Conservation (phyloP, 2,888 invertebrate genomes). For the Salpingus planirostris region DNA sequence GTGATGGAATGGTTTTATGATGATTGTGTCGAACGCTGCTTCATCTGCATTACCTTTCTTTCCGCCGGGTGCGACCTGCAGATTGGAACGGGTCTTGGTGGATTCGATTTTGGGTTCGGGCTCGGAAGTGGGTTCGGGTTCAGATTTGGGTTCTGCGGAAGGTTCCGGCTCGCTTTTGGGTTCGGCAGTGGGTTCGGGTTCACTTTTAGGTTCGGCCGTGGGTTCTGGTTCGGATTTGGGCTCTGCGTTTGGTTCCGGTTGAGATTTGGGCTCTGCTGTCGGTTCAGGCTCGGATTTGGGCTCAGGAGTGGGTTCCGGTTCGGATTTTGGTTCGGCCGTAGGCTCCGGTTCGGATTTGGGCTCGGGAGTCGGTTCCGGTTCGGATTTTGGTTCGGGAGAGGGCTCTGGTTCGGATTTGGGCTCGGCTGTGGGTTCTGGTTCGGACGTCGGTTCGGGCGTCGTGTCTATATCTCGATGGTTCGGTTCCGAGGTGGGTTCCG, state of each 20-base stretch:
- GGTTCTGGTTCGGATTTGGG: constrained; percentile 36
- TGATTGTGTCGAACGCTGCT: not conserved
- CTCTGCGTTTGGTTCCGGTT: constrained; percentile 42
- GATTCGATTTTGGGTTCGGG: constrained; percentile 40
- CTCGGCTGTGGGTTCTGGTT: constrained; percentile 37
- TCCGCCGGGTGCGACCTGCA: constrained; percentile 29
- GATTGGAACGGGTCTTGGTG: constrained; percentile 28
- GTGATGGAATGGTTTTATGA: too few species aligned
- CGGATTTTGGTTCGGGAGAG: constrained; percentile 24
- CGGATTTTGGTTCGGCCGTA: constrained; percentile 17
- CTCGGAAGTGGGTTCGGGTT: constrained; percentile 41
- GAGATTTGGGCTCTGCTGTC: constrained; percentile 31
- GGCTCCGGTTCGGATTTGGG: constrained; percentile 24
- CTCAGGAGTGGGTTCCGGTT: constrained; percentile 37
- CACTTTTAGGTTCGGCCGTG: constrained; percentile 37
- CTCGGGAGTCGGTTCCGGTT: constrained; percentile 35
- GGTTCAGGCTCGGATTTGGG: constrained; percentile 25
- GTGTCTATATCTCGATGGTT: constrained; percentile 31
- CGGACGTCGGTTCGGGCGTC: constrained; percentile 34
- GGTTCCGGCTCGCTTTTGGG: constrained; percentile 34
- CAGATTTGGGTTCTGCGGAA: constrained; percentile 26
- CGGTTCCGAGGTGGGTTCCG: constrained; percentile 28
- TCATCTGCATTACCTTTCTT: constrained; percentile 29
- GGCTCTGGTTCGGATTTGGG: constrained; percentile 25
- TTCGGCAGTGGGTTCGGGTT: constrained; percentile 35